Conservation (phyloP, 2,113 vertebrate genomes). For the Riparia riparia region DNA sequence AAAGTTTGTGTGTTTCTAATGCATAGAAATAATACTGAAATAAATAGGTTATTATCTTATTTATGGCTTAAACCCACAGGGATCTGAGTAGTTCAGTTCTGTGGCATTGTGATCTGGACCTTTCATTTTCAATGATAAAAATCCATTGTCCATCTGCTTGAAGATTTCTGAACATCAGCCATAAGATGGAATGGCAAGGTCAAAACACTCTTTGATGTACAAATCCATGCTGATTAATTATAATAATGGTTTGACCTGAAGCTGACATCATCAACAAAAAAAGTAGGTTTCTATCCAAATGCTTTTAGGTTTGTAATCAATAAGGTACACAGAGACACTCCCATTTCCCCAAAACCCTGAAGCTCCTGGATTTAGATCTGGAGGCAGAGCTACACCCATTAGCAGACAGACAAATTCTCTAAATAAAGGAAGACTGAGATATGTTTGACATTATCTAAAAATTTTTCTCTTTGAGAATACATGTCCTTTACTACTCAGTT, state of each 20-base stretch:
- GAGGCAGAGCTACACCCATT: neutral
- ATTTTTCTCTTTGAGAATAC: neutral
- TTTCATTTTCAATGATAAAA: neutral
- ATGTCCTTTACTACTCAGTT: neutral
- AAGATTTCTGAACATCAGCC: neutral
- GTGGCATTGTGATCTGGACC: neutral
- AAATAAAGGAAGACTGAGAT: neutral
- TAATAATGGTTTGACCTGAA: neutral
- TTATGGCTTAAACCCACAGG: neutral
- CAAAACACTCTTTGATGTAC: neutral
- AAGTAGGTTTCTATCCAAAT: neutral
- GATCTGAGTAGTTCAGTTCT: neutral
- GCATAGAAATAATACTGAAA: neutral
- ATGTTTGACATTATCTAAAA: neutral
- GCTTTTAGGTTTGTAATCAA: neutral
- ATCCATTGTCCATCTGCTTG: neutral
- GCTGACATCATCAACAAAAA: neutral
- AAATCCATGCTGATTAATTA: slow-evolving; percentile 1
- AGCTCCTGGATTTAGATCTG: neutral
- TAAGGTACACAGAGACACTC: neutral
- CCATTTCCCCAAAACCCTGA: neutral
- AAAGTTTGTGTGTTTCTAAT: neutral
- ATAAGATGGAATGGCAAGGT: neutral
- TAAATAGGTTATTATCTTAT: neutral
- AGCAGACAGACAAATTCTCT: neutral